Evolutionary conservation across 2,888 invertebrate species (phyloP).

Genomic region (Dichetophora obliterata): DNA sequence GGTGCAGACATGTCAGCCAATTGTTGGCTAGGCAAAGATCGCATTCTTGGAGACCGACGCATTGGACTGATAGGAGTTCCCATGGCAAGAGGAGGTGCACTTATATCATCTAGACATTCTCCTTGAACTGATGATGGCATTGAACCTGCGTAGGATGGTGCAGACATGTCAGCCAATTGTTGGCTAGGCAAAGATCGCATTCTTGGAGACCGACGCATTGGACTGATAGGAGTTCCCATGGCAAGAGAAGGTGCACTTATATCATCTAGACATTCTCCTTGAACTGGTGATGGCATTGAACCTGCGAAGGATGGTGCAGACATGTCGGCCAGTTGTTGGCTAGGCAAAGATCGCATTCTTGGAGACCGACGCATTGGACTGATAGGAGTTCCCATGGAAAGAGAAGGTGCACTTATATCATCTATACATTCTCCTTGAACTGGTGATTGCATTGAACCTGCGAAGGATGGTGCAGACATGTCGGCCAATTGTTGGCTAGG

Average conservation of each 20-base stretch:
- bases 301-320: conserved; percentile 3
- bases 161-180: background rate
- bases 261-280: conserved; percentile 29
- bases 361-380: conserved; percentile 18
- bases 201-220: background rate
- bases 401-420: conserved; percentile 23
- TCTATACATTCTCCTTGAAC: conserved; percentile 32
- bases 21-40: background rate
- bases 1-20: background rate
- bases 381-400: conserved; percentile 9
- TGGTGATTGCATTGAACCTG: conserved; percentile 10
- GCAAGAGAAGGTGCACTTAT: conserved; percentile 28
- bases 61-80: conserved; percentile 20
- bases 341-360: conserved; percentile 34
- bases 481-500: conserved; percentile 1
- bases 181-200: conserved; percentile 1
- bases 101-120: conserved; percentile 34
- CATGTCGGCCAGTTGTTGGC: conserved; percentile 3
- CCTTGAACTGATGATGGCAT: conserved; percentile 3
- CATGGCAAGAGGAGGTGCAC: conserved; percentile 16
- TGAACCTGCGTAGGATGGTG: background rate
- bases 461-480: background rate
- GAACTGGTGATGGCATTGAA: conserved; percentile 1
- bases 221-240: background rate
- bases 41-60: background rate